These are phyloP conservation scores for Lutraria lutraria DNA, from an alignment of 2,888 invertebrate species.

Conservation along the genomic window DNA sequence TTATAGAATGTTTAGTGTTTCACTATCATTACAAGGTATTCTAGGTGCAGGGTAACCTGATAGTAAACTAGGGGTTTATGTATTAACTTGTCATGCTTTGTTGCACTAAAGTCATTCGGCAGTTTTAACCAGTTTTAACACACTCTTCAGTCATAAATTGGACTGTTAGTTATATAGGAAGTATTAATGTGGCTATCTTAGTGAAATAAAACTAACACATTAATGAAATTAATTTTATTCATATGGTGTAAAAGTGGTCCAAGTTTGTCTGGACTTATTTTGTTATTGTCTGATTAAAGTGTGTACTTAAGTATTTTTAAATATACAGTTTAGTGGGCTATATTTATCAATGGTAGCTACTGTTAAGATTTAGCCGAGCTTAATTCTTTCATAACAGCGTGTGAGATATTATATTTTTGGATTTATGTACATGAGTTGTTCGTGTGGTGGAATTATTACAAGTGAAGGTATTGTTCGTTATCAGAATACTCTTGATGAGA, in stretches of 20 bases:
- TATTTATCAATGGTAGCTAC: background rate
- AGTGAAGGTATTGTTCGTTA: background rate
- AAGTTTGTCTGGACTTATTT: background rate
- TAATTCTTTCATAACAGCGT: background rate
- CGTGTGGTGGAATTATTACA: background rate
- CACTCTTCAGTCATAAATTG: background rate
- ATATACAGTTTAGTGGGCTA: background rate
- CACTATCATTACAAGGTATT: background rate
- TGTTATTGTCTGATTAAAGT: slow-evolving; percentile 13
- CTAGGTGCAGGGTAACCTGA: slow-evolving; percentile 36
- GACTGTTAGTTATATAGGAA: slow-evolving; percentile 22
- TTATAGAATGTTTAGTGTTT: background rate
- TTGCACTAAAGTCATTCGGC: slow-evolving; percentile 1
- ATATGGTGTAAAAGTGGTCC: background rate
- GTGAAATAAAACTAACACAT: background rate
- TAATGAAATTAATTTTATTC: slow-evolving; percentile 1
- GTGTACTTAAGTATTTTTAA: background rate
- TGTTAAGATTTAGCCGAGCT: background rate
- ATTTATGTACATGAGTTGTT: slow-evolving; percentile 6
- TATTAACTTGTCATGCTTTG: slow-evolving; percentile 8
- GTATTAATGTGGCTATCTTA: slow-evolving; percentile 13
- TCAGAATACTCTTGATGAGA: background rate
- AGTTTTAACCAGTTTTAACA: background rate
- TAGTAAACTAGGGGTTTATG: slow-evolving; percentile 21
- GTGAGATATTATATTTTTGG: slow-evolving; percentile 3